Evolutionary conservation across 2,113 vertebrate genomes (phyloP).

Genomic region (Coturnix japonica): DNA sequence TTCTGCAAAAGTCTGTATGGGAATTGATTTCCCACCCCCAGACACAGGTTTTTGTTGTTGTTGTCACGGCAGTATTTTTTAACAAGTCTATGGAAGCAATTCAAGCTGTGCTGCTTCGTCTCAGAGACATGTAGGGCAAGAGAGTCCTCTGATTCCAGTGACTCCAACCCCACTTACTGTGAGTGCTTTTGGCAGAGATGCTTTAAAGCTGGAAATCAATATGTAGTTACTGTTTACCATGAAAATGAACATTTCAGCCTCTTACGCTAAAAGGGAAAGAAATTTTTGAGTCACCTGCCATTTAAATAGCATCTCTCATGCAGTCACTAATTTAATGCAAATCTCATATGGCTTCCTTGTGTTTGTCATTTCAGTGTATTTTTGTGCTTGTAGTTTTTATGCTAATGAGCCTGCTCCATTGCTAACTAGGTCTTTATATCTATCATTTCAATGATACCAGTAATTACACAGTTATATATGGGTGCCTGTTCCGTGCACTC

Average conservation of each 20-base stretch:
- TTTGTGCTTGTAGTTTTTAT: constrained; percentile 48
- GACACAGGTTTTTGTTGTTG: neutral
- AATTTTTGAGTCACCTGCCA: constrained; percentile 71
- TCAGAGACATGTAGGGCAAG: neutral
- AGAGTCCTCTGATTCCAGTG: neutral
- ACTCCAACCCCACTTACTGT: constrained; percentile 18
- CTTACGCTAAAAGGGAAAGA: constrained; percentile 34
- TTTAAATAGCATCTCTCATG: constrained; percentile 46
- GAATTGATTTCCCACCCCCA: neutral
- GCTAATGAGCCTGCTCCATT: constrained; percentile 37
- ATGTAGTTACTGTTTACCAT: constrained; percentile 59
- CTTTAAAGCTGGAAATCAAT: constrained; percentile 60
- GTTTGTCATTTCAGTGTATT: constrained; percentile 55
- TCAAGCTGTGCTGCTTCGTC: constrained; percentile 12
- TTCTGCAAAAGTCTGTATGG: neutral
- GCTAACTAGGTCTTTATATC: constrained; percentile 54
- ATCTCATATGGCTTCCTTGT: constrained; percentile 55
- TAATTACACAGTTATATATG: constrained; percentile 45
- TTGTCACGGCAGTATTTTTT: neutral
- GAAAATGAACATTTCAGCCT: constrained; percentile 68
- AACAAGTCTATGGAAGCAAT: neutral
- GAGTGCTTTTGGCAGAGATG: constrained; percentile 40
- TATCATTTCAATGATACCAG: constrained; percentile 18
- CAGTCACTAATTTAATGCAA: constrained; percentile 73
- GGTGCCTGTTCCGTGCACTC: neutral